phyloP scores from a whole-genome alignment of 2,888 invertebrate genomes.

The Opisthograptis luteolata region DNA sequence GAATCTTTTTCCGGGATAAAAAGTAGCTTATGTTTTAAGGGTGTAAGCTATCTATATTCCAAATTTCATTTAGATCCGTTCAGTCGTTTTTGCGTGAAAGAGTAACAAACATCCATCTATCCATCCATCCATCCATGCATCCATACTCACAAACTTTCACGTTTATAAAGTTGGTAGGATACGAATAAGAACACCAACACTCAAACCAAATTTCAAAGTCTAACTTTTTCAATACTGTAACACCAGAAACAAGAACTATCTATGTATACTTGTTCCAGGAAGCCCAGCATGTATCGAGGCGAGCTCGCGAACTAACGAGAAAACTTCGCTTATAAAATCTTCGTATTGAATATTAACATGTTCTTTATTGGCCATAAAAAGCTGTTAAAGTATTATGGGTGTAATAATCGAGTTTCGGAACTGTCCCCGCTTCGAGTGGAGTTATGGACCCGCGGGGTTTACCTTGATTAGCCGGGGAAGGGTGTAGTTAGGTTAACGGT shows the following conservation, averaged over 20 bases:
- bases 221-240: constrained; percentile 32
- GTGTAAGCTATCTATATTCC: too few species aligned
- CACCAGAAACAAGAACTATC: constrained; percentile 33
- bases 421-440: constrained; percentile 47
- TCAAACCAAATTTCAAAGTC: constrained; percentile 17
- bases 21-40: too few species aligned
- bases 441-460: constrained; percentile 42
- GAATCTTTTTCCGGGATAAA: too few species aligned
- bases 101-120: too few species aligned
- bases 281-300: constrained; percentile 48
- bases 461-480: constrained; percentile 50
- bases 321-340: constrained; percentile 74
- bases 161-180: too few species aligned
- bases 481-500: constrained; percentile 29
- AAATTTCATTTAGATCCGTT: too few species aligned
- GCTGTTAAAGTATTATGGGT: constrained; percentile 49
- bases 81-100: too few species aligned
- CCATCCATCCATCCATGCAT: too few species aligned
- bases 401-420: constrained; percentile 59
- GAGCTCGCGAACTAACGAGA: constrained; percentile 65
- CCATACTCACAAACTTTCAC: too few species aligned
- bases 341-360: constrained; percentile 77
- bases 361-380: constrained; percentile 69
- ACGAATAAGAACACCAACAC: not conserved
- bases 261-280: constrained; percentile 31